These are phyloP conservation scores for Heteromyza rotundicornis DNA, from an alignment of 2,888 invertebrate genomes.

Conservation along the genomic window DNA sequence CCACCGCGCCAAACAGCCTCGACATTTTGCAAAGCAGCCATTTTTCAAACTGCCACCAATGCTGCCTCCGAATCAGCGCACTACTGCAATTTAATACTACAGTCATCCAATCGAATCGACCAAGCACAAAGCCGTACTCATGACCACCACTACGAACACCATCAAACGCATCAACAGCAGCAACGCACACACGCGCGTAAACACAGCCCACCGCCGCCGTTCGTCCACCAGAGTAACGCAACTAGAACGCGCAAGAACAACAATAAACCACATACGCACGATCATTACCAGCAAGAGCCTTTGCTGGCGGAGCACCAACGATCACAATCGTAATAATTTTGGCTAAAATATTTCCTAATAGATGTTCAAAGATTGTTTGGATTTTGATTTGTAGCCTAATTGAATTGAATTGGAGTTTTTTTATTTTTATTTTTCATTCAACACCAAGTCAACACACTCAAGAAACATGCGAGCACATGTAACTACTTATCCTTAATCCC, in stretches of 20 bases:
- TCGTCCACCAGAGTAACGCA: background rate
- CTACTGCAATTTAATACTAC: conserved; percentile 28
- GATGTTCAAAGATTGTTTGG: background rate
- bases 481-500: too few relatives aligned
- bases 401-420: too few relatives aligned
- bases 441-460: too few relatives aligned
- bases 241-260: background rate
- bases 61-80: conserved; percentile 28
- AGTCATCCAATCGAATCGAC: conserved; percentile 4
- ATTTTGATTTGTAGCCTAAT: background rate
- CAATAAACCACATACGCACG: conserved; percentile 6
- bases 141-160: background rate
- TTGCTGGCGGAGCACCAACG: background rate
- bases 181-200: background rate
- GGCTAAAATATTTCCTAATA: too few relatives aligned
- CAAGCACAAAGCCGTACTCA: background rate
- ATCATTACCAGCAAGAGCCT: background rate
- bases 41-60: conserved; percentile 29
- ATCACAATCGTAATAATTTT: conserved; percentile 19
- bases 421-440: too few relatives aligned
- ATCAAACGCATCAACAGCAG: background rate
- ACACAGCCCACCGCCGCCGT: conserved; percentile 14
- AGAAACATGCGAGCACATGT: too few relatives aligned
- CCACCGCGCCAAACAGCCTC: background rate
- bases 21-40: conserved; percentile 14